Evolutionary conservation across 2,797 vertebrate genomes (phyloP).

Genomic region (Tokudaia muenninki): DNA sequence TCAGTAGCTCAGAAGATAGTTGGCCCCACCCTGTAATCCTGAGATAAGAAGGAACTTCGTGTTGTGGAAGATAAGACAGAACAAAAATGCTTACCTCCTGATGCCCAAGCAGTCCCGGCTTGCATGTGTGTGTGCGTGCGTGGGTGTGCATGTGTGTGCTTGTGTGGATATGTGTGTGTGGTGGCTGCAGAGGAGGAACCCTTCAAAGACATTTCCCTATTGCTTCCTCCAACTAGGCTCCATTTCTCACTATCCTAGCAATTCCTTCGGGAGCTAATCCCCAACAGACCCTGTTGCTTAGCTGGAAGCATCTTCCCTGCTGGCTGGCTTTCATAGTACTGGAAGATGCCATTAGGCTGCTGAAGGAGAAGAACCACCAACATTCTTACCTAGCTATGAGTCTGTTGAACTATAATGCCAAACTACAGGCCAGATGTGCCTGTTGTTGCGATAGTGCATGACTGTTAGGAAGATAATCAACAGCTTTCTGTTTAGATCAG

Average conservation of each 20-base stretch:
- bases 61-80: neutral
- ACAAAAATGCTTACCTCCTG: neutral
- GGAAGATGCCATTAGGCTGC: neutral
- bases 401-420: neutral
- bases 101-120: neutral
- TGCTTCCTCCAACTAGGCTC: neutral
- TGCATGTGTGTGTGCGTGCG: too few species aligned
- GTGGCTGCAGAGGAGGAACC: neutral
- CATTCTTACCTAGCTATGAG: neutral
- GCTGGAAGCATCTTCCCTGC: neutral
- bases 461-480: too few species aligned
- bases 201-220: neutral
- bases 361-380: neutral
- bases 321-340: neutral
- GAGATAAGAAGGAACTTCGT: neutral
- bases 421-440: neutral
- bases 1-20: neutral
- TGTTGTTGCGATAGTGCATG: neutral
- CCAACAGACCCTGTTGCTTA: neutral
- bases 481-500: neutral
- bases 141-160: accelerated
- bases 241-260: neutral
- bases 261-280: neutral
- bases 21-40: neutral
- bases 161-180: neutral